Percentiles rank a stretch among this genome's conserved stretches.
These are phyloP conservation scores for Lasioglossum vierecki DNA, from an alignment of 2,888 invertebrate genomes.

Conservation along the genomic window DNA sequence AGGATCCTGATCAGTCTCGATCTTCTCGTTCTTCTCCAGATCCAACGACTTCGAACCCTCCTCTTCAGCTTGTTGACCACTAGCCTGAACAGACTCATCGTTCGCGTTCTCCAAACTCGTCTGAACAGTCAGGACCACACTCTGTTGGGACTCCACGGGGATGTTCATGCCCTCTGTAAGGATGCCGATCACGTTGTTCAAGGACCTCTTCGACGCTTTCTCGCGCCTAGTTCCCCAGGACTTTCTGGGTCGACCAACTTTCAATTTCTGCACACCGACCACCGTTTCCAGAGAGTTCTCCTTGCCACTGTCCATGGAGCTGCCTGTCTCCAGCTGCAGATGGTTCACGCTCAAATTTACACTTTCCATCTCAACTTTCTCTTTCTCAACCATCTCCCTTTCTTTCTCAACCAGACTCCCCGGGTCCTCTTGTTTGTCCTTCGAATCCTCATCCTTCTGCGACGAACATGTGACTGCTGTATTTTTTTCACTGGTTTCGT, in stretches of 20 bases:
- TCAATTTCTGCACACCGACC: conserved; percentile 75
- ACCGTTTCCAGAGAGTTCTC: conserved; percentile 80
- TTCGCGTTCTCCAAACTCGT: conserved; percentile 72
- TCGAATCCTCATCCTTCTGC: not conserved
- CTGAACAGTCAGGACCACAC: conserved; percentile 79
- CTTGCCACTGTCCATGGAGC: conserved; percentile 82
- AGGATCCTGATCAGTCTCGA: not conserved
- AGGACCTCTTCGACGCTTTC: conserved; percentile 72
- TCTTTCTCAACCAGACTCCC: not conserved
- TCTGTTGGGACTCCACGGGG: conserved; percentile 78
- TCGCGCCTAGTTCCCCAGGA: conserved; percentile 76
- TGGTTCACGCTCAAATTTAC: conserved; percentile 53
- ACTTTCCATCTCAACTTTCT: not conserved
- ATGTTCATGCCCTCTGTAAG: conserved; percentile 82
- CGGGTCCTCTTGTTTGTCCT: not conserved
- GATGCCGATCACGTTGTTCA: conserved; percentile 82
- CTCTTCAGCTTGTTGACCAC: conserved; percentile 53
- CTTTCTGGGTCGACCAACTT: conserved; percentile 78
- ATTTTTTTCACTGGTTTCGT: not conserved
- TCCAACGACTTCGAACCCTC: not conserved
- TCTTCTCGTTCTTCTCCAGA: conserved; percentile 33
- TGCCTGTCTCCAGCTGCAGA: conserved; percentile 79
- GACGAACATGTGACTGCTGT: not conserved
- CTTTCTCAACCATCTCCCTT: too few species aligned
- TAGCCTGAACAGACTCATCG: conserved; percentile 63